Evolutionary conservation across 2,113 vertebrate genomes (phyloP).

Genomic region (Turnix velox): DNA sequence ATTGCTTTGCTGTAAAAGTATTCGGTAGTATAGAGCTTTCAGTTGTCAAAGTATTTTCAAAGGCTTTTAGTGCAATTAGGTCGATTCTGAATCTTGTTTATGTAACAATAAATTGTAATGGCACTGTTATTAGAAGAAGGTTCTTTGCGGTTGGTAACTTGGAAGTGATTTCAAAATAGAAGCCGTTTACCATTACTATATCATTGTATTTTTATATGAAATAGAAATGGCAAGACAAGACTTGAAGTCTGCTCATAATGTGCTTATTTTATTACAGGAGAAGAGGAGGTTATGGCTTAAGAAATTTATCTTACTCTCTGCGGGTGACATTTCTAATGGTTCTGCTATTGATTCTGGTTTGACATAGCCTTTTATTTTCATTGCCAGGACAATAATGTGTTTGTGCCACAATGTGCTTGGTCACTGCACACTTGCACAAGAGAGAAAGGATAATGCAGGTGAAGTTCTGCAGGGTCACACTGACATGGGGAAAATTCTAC

Average conservation of each 20-base stretch:
- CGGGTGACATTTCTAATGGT: conserved; percentile 1
- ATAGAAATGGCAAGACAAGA: background rate
- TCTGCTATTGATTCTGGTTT: conserved; percentile 19
- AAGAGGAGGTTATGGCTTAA: background rate
- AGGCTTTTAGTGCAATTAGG: background rate
- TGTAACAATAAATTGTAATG: background rate
- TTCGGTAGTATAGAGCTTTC: background rate
- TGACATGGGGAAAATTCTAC: background rate
- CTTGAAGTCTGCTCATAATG: background rate
- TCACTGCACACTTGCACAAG: background rate
- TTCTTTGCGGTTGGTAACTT: background rate
- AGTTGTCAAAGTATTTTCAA: background rate
- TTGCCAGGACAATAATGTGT: background rate
- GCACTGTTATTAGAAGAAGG: background rate
- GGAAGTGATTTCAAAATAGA: conserved; percentile 2
- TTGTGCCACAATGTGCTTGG: background rate
- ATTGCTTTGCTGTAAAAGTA: background rate
- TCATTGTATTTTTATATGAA: background rate
- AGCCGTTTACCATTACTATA: background rate
- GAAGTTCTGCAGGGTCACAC: background rate
- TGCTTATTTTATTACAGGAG: background rate
- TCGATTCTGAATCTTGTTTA: background rate
- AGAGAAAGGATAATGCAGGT: background rate
- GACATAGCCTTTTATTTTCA: conserved; percentile 15
- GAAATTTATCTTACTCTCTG: conserved; percentile 30